A percentile compares a stretch with the other conserved stretches of the same genome.
Conservation (phyloP, 92 coral and sea anemone species). For the Porites cylindrica region DNA sequence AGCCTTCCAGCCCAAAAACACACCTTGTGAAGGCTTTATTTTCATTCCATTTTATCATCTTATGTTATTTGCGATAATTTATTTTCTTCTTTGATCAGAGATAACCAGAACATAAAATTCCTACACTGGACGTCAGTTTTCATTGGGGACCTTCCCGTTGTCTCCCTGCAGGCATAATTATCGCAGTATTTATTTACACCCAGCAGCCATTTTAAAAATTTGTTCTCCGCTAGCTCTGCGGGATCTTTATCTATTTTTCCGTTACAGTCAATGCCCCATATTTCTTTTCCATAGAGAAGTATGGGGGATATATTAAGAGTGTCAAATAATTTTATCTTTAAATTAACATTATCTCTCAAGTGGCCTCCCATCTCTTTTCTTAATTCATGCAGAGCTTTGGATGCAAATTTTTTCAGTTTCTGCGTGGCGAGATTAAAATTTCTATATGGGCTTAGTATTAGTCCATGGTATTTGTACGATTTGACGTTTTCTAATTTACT, state of each 20-base stretch:
- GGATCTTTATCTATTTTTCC: neutral
- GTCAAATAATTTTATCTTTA: neutral
- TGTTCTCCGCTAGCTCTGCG: neutral
- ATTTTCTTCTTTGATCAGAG: neutral
- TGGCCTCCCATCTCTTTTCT: neutral
- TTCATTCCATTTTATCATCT: neutral
- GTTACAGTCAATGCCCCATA: neutral
- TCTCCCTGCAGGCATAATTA: neutral
- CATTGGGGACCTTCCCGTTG: neutral
- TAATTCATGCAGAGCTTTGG: too few species aligned
- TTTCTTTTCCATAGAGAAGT: neutral
- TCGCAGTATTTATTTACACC: neutral
- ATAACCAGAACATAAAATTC: neutral
- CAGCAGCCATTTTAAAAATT: neutral
- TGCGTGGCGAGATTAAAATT: too few species aligned
- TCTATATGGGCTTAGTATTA: too few species aligned
- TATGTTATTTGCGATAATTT: neutral
- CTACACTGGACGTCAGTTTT: neutral
- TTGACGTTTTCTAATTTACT: too few species aligned
- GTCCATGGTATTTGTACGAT: too few species aligned
- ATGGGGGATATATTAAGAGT: neutral
- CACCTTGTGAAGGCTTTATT: neutral
- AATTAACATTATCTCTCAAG: neutral
- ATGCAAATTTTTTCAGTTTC: too few species aligned
- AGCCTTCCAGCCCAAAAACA: too few species aligned